Conservation (phyloP, 2,888 invertebrate genomes). For the Horisme vitalbata region DNA sequence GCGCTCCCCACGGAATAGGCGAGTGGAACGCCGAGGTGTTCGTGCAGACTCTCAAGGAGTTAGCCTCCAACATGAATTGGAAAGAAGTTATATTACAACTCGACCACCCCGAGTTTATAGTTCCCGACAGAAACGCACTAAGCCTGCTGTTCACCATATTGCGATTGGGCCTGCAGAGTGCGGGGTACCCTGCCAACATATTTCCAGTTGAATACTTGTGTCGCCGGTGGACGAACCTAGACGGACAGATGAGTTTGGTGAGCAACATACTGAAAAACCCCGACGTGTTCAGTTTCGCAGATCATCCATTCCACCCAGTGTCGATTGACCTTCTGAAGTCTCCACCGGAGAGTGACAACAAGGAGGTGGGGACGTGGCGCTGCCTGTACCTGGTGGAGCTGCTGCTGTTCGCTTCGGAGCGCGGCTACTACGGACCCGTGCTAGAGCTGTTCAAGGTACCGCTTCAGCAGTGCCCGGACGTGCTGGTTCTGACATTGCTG, state of each 20-base stretch:
- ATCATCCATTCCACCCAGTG: constrained; percentile 94
- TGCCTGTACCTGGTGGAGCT: constrained; percentile 95
- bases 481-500: constrained; percentile 93
- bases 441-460: constrained; percentile 96
- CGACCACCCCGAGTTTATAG: constrained; percentile 94
- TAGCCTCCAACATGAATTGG: constrained; percentile 94
- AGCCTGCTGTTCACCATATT: constrained; percentile 92
- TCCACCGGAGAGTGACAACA: constrained; percentile 96
- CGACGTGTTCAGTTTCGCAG: constrained; percentile 97
- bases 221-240: constrained; percentile 95
- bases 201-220: constrained; percentile 96
- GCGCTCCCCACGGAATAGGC: constrained; percentile 70
- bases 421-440: constrained; percentile 91
- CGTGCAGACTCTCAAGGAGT: constrained; percentile 94
- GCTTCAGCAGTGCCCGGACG: constrained; percentile 96
- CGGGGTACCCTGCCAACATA: constrained; percentile 86
- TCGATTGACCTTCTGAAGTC: constrained; percentile 95
- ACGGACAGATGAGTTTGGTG: constrained; percentile 95
- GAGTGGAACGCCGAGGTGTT: constrained; percentile 98
- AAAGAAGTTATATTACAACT: constrained; percentile 95
- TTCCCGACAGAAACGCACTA: constrained; percentile 94
- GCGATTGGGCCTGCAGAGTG: constrained; percentile 90
- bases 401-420: constrained; percentile 92
- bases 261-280: constrained; percentile 93
- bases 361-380: constrained; percentile 96